Base-by-base conservation (phyloP, 1,140 invertebrate species). In the Diorhabda carinulata region DNA sequence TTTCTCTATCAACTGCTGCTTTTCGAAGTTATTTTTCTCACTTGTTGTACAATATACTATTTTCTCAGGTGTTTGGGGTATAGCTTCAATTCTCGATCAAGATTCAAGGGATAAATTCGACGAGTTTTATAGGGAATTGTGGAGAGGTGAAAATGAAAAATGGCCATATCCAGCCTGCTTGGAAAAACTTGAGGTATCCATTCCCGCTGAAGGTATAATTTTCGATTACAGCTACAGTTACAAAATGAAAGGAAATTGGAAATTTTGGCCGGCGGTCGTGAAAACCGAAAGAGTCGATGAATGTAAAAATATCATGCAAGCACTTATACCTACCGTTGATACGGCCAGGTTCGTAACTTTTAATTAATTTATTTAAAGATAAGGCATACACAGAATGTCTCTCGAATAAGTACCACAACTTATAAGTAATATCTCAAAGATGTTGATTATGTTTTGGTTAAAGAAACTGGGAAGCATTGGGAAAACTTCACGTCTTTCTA, bases 281-380 rank as follows among this genome's bases (percentile, higher is more conserved):
- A 77, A 77, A 79, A 44, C 83, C 85, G 59, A 85, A 64, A 62
- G 85, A 74, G 77, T 89, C 2, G 80, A 86, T 64, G 88, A 90
- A 75, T 85, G 85, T 58, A 85, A 86, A 6, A 88, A 88, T 76
- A 88, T 95, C 67, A 84, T 90, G 44, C 89, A 92, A 80, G 89
- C 91, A 68, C 86, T 95, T 63, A 86, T 97, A 59, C 93, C 94
- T 1, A 97, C 95, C 0, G 82, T 92, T 8, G 95, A 98, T 75
- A 92, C 92, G 0, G 86, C 91, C 47, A 94, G 94, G 80, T 95
- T 89, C n/a, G 42, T 10, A 3, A n/a, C 5, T 25, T 25, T 25
- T 25, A 25, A 25, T 25, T 25, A 25, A 25, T 25, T 25, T 25
- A 25, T 1, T 25, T 25, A 25, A 25, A 25, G 25, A 25, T 25